Percentiles rank a stretch among this genome's conserved stretches.
These are phyloP conservation scores for Ichneumoninae sp. DNA, from an alignment of 2,888 invertebrate genomes.

Conservation along the genomic window DNA sequence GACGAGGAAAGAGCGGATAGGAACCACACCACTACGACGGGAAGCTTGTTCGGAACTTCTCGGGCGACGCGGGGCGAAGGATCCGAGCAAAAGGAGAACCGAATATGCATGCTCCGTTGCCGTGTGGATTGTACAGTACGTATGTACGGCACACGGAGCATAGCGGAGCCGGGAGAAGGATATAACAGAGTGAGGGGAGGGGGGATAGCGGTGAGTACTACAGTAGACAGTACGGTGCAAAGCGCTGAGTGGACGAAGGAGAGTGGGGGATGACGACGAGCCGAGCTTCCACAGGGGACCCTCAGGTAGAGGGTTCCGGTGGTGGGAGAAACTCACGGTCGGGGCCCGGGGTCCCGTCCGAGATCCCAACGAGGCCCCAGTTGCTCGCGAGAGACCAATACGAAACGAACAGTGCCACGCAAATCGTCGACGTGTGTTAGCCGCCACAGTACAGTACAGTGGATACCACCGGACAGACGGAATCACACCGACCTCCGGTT, in stretches of 20 bases:
- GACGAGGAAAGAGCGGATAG: conserved; percentile 1
- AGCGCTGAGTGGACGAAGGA: conserved; percentile 51
- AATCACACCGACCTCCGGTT: conserved; percentile 3
- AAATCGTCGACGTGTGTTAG: conserved; percentile 19
- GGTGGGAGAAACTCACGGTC: conserved; percentile 75
- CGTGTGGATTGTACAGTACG: conserved; percentile 53
- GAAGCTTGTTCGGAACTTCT: not conserved
- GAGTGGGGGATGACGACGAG: conserved; percentile 32
- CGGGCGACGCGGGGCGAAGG: not conserved
- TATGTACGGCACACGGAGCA: conserved; percentile 50
- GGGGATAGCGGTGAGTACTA: conserved; percentile 35
- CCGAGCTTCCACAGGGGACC: conserved; percentile 51
- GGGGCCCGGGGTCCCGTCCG: conserved; percentile 79
- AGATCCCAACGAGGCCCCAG: conserved; percentile 79
- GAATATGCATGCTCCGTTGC: conserved; percentile 65
- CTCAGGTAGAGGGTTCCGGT: conserved; percentile 69
- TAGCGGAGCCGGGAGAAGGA: conserved; percentile 57
- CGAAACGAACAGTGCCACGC: conserved; percentile 64
- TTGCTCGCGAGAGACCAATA: conserved; percentile 79
- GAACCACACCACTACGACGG: not conserved
- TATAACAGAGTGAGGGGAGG: conserved; percentile 2
- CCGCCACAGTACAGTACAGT: conserved; percentile 1
- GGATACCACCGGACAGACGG: not conserved
- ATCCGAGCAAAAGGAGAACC: conserved; percentile 49
- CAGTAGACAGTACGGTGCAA: conserved; percentile 63